A percentile compares a stretch with the other conserved stretches of the same genome.
phyloP scores from a whole-genome alignment of 2,888 invertebrate genomes.

The Ophion ellenae region DNA sequence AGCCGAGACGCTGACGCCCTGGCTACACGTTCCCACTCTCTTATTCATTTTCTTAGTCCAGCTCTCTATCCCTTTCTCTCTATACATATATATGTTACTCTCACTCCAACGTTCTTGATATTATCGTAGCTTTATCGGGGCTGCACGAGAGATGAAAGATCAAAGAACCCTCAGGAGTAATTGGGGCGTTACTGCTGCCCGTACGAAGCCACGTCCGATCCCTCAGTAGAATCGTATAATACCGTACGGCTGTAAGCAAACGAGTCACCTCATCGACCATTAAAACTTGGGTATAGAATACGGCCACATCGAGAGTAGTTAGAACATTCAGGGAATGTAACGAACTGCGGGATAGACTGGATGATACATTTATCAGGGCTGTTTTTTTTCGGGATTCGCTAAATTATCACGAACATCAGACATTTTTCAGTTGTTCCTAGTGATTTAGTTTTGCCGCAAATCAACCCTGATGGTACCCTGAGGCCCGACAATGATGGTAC shows the following conservation, averaged over 20 bases:
- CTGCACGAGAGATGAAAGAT: conserved; percentile 63
- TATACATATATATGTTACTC: not conserved
- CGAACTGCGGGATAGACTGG: not conserved
- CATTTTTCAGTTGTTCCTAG: not conserved
- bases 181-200: conserved; percentile 63
- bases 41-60: conserved; percentile 46
- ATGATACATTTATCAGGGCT: not conserved
- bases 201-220: not conserved
- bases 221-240: conserved; percentile 4
- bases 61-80: conserved; percentile 1
- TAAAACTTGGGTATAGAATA: conserved; percentile 19
- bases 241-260: conserved; percentile 1
- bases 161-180: conserved; percentile 66
- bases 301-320: conserved; percentile 6
- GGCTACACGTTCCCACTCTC: conserved; percentile 44
- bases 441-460: not conserved
- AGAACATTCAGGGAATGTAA: not conserved
- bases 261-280: conserved; percentile 28
- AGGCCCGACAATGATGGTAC: not conserved
- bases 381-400: not conserved
- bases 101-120: conserved; percentile 38
- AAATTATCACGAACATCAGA: not conserved
- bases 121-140: conserved; percentile 69
- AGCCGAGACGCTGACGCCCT: conserved; percentile 45
- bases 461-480: not conserved